Base-by-base conservation (phyloP, 2,888 invertebrate genomes). In the Cheilosia urbana region DNA sequence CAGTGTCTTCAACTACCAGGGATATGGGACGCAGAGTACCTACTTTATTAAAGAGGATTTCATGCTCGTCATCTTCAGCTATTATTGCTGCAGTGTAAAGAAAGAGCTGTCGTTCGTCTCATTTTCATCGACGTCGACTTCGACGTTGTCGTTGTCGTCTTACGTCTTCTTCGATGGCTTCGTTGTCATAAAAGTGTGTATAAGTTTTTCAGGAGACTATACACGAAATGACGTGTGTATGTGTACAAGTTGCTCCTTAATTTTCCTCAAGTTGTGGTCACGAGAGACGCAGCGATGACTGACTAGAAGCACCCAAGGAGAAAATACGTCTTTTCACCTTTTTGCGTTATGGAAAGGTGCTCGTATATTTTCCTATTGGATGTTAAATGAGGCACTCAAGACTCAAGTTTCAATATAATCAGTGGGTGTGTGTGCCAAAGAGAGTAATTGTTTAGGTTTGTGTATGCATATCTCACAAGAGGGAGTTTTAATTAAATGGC, bases 31-130 rank as follows among this genome's bases (percentile, higher is more conserved):
- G 53, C 17, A 45, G 53, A 24, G 78, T 19, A 66, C 53, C 49
- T 60, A 58, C 73, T 79, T 79, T 79, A 79, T 73, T 79, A 84
- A 84, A 84, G 63, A 75, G 73, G 83, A 79, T 84, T 79, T 79
- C 73, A 78, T 73, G 78, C 68, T 83, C 57, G 66, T 78, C 83
- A 73, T 83, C 81, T 60, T 83, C 68, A 66, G 78, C 63, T 78
- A 63, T 73, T 68, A 79, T 73, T 72, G 72, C 82, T 71, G 60
- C 65, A 65, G 63, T 60, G 69, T 71, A 71, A 71, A 37, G 21
- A 37, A 49, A 24, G 51, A 51, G 37, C 34, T 27, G 47, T 34
- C 68, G 53, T 73, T 65, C 55, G 37, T 57, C 63, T 65, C 53
- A 30, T 62, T 53, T 45, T 73, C 51, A 21, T 42, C 21, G 27